phyloP scores from a whole-genome alignment of 2,797 vertebrate species.

The Nyctibius grandis region DNA sequence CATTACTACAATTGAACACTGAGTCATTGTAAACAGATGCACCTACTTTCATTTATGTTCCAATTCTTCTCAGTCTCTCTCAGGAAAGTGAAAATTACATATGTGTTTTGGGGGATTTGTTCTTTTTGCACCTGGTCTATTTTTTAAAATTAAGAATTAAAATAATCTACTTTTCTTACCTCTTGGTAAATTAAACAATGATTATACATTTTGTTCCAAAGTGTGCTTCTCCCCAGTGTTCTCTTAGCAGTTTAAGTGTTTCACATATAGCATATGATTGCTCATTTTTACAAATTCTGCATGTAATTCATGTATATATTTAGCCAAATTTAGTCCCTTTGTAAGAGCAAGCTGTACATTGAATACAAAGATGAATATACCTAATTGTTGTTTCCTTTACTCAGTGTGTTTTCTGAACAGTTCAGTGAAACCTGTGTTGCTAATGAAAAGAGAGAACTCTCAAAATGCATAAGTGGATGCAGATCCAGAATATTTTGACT shows the following conservation, averaged over 20 bases:
- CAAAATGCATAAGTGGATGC: neutral
- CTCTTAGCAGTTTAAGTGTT: neutral
- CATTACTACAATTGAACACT: slow-evolving; percentile 49
- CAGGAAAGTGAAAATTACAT: slow-evolving; percentile 2
- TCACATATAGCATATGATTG: neutral
- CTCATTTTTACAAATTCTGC: neutral
- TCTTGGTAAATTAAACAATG: neutral
- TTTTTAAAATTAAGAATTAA: slow-evolving; percentile 29
- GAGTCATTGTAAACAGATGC: slow-evolving; percentile 48
- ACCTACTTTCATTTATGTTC: slow-evolving; percentile 6
- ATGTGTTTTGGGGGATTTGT: slow-evolving; percentile 14
- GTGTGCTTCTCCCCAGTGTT: neutral
- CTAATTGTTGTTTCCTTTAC: neutral
- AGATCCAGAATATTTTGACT: neutral
- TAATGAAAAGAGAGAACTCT: neutral
- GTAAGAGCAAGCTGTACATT: neutral
- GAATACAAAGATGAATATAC: neutral
- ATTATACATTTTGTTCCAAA: neutral
- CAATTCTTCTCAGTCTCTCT: neutral
- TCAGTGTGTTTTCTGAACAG: neutral
- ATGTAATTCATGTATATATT: neutral
- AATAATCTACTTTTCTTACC: slow-evolving; percentile 20
- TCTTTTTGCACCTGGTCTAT: slow-evolving; percentile 26
- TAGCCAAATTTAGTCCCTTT: neutral
- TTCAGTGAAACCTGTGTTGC: neutral